Conservation (phyloP, 2,888 invertebrate species). For the Dicranocentrus wangi region DNA sequence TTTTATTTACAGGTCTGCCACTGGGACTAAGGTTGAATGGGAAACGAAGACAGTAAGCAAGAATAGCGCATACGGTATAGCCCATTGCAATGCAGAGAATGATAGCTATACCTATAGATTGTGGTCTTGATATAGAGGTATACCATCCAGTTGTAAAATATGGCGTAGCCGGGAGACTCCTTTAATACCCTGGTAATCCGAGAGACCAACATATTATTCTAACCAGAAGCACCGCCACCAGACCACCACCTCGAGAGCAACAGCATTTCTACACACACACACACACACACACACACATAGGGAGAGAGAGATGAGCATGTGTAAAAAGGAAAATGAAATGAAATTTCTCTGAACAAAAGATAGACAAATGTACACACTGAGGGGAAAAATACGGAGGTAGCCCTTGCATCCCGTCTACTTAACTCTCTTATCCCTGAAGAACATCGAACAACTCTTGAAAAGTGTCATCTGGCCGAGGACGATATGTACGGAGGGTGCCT, state of each 20-base stretch:
- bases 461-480: constrained; percentile 49
- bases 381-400: not conserved
- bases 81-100: no score
- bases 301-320: not conserved
- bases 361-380: not conserved
- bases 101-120: no score
- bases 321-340: constrained; percentile 20
- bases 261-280: constrained; percentile 7
- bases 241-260: not conserved
- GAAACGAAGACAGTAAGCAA: no score
- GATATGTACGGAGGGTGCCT: constrained; percentile 31
- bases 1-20: constrained; percentile 13
- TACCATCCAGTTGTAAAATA: not conserved
- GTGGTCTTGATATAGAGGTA: no score
- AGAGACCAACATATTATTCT: constrained; percentile 32
- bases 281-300: not conserved
- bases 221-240: constrained; percentile 16
- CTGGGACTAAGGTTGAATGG: no score
- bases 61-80: no score
- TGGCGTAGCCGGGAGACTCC: constrained; percentile 4
- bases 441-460: constrained; percentile 4
- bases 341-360: constrained; percentile 1
- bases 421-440: constrained; percentile 26
- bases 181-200: constrained; percentile 49
- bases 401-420: not conserved